Base-by-base conservation (phyloP, 2,113 vertebrate species). In the Struthidea cinerea region DNA sequence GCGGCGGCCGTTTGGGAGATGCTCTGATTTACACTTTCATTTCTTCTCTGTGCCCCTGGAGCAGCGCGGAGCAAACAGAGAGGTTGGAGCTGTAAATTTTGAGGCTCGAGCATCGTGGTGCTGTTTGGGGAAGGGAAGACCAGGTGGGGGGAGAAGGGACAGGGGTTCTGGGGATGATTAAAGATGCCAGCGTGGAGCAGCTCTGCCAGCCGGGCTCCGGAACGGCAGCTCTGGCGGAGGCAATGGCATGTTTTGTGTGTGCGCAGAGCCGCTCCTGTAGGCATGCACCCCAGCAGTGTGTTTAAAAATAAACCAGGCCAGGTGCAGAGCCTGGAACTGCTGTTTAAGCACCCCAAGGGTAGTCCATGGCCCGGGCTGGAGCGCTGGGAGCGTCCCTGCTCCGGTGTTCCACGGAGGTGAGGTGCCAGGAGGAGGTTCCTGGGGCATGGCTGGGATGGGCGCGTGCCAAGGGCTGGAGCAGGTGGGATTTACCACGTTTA, bases 341-440 rank as follows among this genome's bases (percentile, higher is more conserved):
- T 27, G 55, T 11, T 71, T 13, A 10, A 50, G 50, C 42, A 35
- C 33, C 55, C 46, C 0, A 0, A n/a, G 69, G 77, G 50, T 23
- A 3, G 53, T 4, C 12, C 3, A 6, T 21, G 76, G 82, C 56
- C 56, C 0, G 0, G 46, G 30, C 30, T 57, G 2, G 11, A 49
- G 61, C 47, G 37, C 46, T 2, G 1, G 83, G 68, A 75, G 17
- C 22, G 4, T 68, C 35, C 37, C 28, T 19, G 1, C 46, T 41
- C 13, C 2, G 0, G 3, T 2, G 1, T 33, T 85, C 41, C 1
- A 1, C 0, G 0, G 49, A 63, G 47, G 7, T 23, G 80, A 80
- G 77, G 7, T 55, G 73, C 50, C 73, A 19, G 79, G 41, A 21
- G 80, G 50, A 73, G 21, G 28, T 56, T 89, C n/a, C 39, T 10